These are phyloP conservation scores for Choreutis nemorana DNA, from an alignment of 2,888 invertebrate genomes.

Conservation along the genomic window DNA sequence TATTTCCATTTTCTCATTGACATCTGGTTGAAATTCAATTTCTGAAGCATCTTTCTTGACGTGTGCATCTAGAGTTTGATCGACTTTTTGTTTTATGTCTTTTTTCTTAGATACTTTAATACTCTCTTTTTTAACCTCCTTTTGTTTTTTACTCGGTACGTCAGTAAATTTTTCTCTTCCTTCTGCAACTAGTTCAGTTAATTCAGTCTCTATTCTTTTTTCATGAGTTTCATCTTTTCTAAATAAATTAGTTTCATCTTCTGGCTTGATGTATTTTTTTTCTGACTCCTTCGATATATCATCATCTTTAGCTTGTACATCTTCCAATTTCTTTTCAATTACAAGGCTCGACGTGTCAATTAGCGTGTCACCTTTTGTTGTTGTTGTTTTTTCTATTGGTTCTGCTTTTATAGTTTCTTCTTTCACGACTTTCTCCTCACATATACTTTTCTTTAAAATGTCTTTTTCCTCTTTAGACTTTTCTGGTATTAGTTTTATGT, in stretches of 20 bases:
- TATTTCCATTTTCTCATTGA: slow-evolving; percentile 5
- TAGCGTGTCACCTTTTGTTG: slow-evolving; percentile 13
- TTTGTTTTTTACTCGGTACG: slow-evolving; percentile 10
- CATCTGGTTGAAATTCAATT: slow-evolving; percentile 8
- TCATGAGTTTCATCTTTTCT: slow-evolving; percentile 10
- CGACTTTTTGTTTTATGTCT: slow-evolving; percentile 5
- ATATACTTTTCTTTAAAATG: slow-evolving; percentile 1
- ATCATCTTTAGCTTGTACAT: slow-evolving; percentile 4
- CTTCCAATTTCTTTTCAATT: slow-evolving; percentile 8
- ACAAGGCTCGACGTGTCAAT: slow-evolving; percentile 11
- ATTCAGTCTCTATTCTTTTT: slow-evolving; percentile 10
- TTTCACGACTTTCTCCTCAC: slow-evolving; percentile 3
- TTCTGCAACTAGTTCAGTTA: slow-evolving; percentile 4
- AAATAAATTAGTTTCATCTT: slow-evolving; percentile 8
- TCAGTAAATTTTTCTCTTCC: slow-evolving; percentile 7
- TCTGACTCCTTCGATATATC: slow-evolving; percentile 9
- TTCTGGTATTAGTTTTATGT: slow-evolving; percentile 5
- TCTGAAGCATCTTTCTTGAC: slow-evolving; percentile 7
- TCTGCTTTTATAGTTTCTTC: slow-evolving; percentile 3
- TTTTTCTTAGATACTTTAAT: slow-evolving; percentile 9
- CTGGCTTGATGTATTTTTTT: slow-evolving; percentile 7
- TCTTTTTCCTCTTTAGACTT: slow-evolving; percentile 2
- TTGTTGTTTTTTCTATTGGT: slow-evolving; percentile 4
- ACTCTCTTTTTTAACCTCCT: slow-evolving; percentile 8
- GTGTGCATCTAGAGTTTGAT: slow-evolving; percentile 1